Conservation (phyloP, 2,113 vertebrate genomes). For the Hylia prasina region DNA sequence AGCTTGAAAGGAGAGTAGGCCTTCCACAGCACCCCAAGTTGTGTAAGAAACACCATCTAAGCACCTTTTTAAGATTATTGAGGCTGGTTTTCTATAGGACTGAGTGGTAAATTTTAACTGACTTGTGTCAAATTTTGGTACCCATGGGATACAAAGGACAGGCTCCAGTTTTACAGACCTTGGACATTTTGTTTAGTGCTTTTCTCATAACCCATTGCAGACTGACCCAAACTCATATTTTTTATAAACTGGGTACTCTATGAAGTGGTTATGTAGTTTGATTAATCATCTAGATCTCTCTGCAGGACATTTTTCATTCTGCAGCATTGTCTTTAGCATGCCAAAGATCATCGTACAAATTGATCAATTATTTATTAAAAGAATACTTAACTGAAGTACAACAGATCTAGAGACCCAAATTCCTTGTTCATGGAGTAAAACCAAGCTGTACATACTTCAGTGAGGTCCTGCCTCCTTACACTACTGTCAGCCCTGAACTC, state of each 20-base stretch:
- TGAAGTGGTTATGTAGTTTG: background rate
- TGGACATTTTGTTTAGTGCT: background rate
- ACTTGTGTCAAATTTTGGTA: background rate
- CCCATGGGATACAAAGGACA: background rate
- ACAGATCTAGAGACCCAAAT: background rate
- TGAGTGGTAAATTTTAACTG: background rate
- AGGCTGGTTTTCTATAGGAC: background rate
- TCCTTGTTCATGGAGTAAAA: background rate
- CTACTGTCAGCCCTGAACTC: background rate
- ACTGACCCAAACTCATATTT: background rate
- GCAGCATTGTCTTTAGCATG: background rate
- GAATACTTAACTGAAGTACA: background rate
- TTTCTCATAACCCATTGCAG: background rate
- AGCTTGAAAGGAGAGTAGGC: background rate
- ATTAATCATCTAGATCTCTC: background rate
- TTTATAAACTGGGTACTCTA: background rate
- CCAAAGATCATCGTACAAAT: background rate
- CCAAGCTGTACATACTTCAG: background rate
- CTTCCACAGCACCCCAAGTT: background rate
- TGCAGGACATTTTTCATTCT: background rate
- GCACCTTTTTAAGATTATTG: background rate
- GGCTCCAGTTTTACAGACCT: background rate
- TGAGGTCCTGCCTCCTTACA: background rate
- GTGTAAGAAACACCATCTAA: background rate
- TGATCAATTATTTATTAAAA: background rate